Conservation (phyloP, 2,888 invertebrate species). For the Lasioglossum vierecki region DNA sequence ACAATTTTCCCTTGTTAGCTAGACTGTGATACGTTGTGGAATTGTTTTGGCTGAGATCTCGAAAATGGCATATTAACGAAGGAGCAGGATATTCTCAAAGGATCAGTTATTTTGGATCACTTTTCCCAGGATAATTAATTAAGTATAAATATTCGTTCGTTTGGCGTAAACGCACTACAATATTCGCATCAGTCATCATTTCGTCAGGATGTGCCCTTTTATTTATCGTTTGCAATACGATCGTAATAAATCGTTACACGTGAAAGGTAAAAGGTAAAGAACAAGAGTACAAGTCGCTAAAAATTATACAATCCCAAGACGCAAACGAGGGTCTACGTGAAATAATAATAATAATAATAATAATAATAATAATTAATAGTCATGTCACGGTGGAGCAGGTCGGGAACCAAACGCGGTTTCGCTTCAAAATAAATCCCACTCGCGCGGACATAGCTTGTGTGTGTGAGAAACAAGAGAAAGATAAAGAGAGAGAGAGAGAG, state of each 20-base stretch:
- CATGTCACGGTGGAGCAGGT: slow-evolving; percentile 41
- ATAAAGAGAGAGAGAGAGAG: neutral
- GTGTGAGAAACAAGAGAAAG: neutral
- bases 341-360: slow-evolving; percentile 29
- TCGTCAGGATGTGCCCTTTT: slow-evolving; percentile 67
- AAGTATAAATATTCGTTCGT: neutral
- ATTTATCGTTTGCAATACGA: slow-evolving; percentile 70
- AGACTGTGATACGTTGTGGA: neutral
- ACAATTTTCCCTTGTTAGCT: neutral
- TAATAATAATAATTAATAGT: slow-evolving; percentile 16
- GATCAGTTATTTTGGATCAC: neutral
- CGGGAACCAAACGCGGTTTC: slow-evolving; percentile 45
- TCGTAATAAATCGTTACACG: slow-evolving; percentile 73
- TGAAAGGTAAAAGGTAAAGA: slow-evolving; percentile 67
- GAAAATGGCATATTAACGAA: neutral
- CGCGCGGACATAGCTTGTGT: slow-evolving; percentile 30
- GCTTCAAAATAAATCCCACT: slow-evolving; percentile 40
- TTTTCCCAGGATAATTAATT: too few species aligned
- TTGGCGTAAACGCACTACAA: neutral
- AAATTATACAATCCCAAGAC: slow-evolving; percentile 64
- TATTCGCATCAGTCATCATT: slow-evolving; percentile 5
- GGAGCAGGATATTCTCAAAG: neutral
- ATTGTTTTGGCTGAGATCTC: neutral
- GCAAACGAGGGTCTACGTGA: slow-evolving; percentile 49
- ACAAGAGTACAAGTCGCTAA: slow-evolving; percentile 63